Evolutionary conservation across 2,113 vertebrate genomes (phyloP), one percentile per base, ranked within the genome.

Genomic region (Nycticryphes semicollaris): DNA sequence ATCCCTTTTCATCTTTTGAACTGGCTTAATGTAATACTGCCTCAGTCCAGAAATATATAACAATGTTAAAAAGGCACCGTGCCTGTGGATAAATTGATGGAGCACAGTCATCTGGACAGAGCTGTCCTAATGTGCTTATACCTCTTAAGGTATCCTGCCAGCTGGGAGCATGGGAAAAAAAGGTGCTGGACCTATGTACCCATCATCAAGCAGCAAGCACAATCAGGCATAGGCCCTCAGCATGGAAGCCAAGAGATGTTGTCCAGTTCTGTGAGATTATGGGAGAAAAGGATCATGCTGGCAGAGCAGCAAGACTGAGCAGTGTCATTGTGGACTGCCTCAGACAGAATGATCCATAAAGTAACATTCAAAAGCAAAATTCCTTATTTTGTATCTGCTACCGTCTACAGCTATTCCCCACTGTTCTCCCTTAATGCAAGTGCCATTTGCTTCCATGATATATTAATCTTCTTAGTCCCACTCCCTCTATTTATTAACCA

Each of bases 401-500:
- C 70, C 24, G 15, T 88, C 68, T 67, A 87, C 69, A 68, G n/a
- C 23, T 86, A 31, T 96, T 93, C 54, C 63, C 39, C 60, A 69
- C 37, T 89, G 28, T 92, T 96, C 92, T 91, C 41, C 25, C 75
- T 80, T 53, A 90, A 94, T 80, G 7, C 79, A 95, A 93, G 64
- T 88, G 73, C 48, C 10, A 57, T 95, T 97, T 95, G 39, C 89
- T 97, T 96, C 62, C 83, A 47, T 82, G 92, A 92, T 94, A 87
- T 70, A 91, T 90, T 96, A 63, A 30, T 90, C 87, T 69, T 94
- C 94, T 86, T 82, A 91, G 56, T 97, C 69, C 82, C 59, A 73
- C 73, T 95, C 72, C 37, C 17, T 43, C 63, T 94, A 96, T 98
- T 97, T 98, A 98, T 98, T 97, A 96, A 95, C 88, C 48, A 73